Evolutionary conservation across 2,797 vertebrate species (phyloP), one percentile per base, ranked within the genome.

Genomic region (Scleropages formosus): DNA sequence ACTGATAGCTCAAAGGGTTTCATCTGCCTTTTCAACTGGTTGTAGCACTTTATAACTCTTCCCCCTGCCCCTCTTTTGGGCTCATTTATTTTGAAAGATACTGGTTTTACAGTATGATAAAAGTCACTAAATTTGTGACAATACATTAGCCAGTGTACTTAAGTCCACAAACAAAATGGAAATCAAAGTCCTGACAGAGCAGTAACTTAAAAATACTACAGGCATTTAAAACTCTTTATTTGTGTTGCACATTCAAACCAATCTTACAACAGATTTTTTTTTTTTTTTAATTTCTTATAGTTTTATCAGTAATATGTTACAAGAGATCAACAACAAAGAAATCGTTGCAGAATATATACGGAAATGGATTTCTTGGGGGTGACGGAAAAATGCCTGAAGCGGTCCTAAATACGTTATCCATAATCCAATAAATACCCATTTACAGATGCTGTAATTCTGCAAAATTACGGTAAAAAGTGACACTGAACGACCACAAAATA

Each of bases 381-480:
- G 24, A 16, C 56, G 58, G 18, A 20, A 67, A 15, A 56, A 44
- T 58, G 6, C 3, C 1, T 77, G 74, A 77, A 68, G 73, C 75
- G 80, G 81, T 85, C 60, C 73, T 39, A 84, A 62, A 63, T 76
- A 62, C 27, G 86, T 80, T 76, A 78, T 83, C 89, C 89, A 79
- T 80, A 89, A 90, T 90, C 88, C 92, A 95, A 95, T 96, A 95
- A 95, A 92, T 95, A 89, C 82, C 89, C 90, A 87, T 89, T 84
- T 91, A 90, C 90, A 90, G 86, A 81, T 64, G 53, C 78, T 89
- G 91, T 86, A 92, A 93, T 85, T 90, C 84, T 83, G 85, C 82
- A 83, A 81, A 78, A 86, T 84, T 84, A 70, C 86, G 82, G 85
- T 83, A 80, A 88, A 84, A 74, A 83, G 86, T 80, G 84, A 82